Conservation (phyloP, 2,797 vertebrate species). For the Spinibarbus caldwelli region DNA sequence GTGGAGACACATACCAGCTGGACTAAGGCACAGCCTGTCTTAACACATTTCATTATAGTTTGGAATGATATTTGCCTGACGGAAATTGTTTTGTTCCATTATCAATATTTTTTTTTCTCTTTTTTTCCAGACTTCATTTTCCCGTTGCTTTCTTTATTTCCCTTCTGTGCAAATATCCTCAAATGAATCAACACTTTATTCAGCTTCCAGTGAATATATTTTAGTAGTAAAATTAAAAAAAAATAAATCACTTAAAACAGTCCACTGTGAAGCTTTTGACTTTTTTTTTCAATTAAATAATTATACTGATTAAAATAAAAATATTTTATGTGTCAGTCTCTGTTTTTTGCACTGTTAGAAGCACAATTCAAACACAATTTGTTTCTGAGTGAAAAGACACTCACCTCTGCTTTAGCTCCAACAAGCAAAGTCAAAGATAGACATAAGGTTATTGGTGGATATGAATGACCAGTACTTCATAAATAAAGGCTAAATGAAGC, state of each 20-base stretch:
- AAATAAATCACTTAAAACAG: not conserved
- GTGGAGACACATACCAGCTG: conserved; percentile 16
- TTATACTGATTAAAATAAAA: too few species aligned
- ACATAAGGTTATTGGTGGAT: not conserved
- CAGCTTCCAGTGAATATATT: not conserved
- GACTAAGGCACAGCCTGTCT: not conserved
- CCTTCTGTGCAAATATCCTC: not conserved
- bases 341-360: too few species aligned
- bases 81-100: too few species aligned
- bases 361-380: not conserved
- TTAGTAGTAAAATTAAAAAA: not conserved
- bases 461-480: not conserved
- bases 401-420: conserved; percentile 17
- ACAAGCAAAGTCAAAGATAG: not conserved
- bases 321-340: too few species aligned
- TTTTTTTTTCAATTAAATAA: not conserved
- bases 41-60: too few species aligned
- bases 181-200: not conserved
- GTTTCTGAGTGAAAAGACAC: not conserved
- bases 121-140: too few species aligned
- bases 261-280: not conserved
- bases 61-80: too few species aligned
- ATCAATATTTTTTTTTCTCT: too few species aligned
- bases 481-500: conserved; percentile 12
- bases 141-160: too few species aligned